A percentile compares a stretch with the other conserved stretches of the same genome.
phyloP scores from a whole-genome alignment of 2,113 vertebrate genomes.

The Chaetops frenatus region DNA sequence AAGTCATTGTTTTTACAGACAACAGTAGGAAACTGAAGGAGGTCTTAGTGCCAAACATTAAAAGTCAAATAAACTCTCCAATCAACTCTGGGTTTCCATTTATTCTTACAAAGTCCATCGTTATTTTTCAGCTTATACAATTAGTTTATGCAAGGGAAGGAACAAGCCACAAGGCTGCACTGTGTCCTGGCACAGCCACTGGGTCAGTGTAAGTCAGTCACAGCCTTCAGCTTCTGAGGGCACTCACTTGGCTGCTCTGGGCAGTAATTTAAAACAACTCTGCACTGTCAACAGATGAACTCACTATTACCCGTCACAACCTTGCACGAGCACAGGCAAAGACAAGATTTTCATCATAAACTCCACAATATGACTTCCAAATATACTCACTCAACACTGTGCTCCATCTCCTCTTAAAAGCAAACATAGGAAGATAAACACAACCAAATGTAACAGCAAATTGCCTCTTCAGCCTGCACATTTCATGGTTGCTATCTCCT shows the following conservation, averaged over 20 bases:
- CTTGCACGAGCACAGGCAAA: background rate
- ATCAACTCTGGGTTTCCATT: constrained; percentile 37
- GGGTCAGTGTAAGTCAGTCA: background rate
- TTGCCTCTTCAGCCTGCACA: background rate
- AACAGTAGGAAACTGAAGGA: constrained; percentile 73
- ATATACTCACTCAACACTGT: background rate
- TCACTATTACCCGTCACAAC: background rate
- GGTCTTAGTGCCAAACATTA: constrained; percentile 53
- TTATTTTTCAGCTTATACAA: background rate
- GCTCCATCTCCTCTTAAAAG: background rate
- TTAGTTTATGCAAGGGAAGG: constrained; percentile 14
- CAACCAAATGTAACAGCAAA: background rate
- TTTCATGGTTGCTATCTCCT: background rate
- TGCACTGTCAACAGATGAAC: background rate
- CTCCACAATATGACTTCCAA: background rate
- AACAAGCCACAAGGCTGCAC: background rate
- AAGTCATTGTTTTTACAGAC: constrained; percentile 74
- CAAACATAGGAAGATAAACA: background rate
- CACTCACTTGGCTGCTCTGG: background rate
- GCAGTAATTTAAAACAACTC: background rate
- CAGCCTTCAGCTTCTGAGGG: background rate
- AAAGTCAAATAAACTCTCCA: constrained; percentile 47
- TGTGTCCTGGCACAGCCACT: background rate
- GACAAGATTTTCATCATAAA: background rate
- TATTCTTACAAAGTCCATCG: background rate